Base-by-base conservation (phyloP, 2,888 invertebrate species). In the Galeruca laticollis region DNA sequence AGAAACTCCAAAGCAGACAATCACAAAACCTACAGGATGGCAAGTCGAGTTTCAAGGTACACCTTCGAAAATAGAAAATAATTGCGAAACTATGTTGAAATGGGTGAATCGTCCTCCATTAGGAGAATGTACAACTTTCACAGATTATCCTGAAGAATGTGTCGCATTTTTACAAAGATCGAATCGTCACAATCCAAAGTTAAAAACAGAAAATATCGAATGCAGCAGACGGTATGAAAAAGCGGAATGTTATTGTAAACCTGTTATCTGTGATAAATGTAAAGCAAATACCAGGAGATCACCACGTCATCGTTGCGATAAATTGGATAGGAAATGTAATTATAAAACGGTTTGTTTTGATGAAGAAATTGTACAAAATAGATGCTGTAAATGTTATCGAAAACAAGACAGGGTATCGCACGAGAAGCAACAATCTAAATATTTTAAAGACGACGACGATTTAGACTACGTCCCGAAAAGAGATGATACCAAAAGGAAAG, bases 11-110 rank as follows among this genome's bases (percentile, higher is more conserved):
- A 76, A 78, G 64, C 79, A 76, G 37, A 76, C 74, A 66, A 75
- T 72, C 18, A 76, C 75, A 11, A 79, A 79, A 68, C 84, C 84
- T 1, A 77, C 79, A 47, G 84, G 84, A 11, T 85, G 85, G 85
- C 82, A 85, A 70, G 77, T 84, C 4, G 84, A 84, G 74, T 83
- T 84, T 66, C 76, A 78, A 57, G 84, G 83, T 68, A 84, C 84
- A 1, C 83, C 84, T 9, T 82, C 84, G 0, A 75, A 74, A 63
- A 81, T 84, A 20, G 81, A 82, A 52, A 74, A 77, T 54, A 79
- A 80, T 65, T 84, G 83, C 66, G 77, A 80, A 52, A 79, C 81
- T 69, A 81, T 84, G 81, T 76, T 81, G 31, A 72, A 80, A 1
- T 84, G 84, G 84, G 81, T 81, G 6, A 83, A 79, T 69, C 80